Percentiles rank a stretch among this genome's conserved stretches.
Evolutionary conservation across 2,113 vertebrate genomes (phyloP).

Genomic region (Bungarus multicinctus): DNA sequence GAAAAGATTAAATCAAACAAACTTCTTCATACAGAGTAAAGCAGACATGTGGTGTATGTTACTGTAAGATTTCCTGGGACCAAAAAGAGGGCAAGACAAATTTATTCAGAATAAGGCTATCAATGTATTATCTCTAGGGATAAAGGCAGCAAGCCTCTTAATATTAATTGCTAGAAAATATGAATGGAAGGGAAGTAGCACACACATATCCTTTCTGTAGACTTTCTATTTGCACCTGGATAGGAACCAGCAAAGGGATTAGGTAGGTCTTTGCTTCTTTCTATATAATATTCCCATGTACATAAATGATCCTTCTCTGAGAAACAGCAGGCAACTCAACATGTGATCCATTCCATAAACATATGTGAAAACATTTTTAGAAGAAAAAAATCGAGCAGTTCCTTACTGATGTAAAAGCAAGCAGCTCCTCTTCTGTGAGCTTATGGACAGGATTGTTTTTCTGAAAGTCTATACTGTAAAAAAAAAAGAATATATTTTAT

Average conservation of each 20-base stretch:
- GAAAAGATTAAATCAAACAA: background rate
- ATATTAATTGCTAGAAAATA: background rate
- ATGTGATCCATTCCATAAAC: background rate
- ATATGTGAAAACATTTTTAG: background rate
- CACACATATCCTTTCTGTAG: background rate
- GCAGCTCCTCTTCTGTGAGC: slow-evolving; percentile 89
- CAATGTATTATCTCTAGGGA: background rate
- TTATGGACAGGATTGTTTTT: slow-evolving; percentile 95
- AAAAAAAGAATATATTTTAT: slow-evolving; percentile 3
- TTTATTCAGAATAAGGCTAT: background rate
- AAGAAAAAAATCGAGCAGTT: slow-evolving; percentile 21
- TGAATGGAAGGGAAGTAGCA: background rate
- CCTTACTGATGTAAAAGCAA: slow-evolving; percentile 92
- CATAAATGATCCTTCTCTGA: background rate
- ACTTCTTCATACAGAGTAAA: background rate
- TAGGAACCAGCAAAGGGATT: background rate
- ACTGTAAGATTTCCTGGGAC: background rate
- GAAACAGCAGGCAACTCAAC: no score
- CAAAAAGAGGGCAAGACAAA: background rate
- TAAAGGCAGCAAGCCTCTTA: background rate
- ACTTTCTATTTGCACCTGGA: background rate
- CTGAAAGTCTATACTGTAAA: slow-evolving; percentile 86
- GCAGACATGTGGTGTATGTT: background rate
- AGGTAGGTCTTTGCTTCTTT: background rate
- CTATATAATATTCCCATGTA: background rate